phyloP scores from a whole-genome alignment of 2,888 invertebrate genomes.

The Kuschelorhynchus macadamiae region DNA sequence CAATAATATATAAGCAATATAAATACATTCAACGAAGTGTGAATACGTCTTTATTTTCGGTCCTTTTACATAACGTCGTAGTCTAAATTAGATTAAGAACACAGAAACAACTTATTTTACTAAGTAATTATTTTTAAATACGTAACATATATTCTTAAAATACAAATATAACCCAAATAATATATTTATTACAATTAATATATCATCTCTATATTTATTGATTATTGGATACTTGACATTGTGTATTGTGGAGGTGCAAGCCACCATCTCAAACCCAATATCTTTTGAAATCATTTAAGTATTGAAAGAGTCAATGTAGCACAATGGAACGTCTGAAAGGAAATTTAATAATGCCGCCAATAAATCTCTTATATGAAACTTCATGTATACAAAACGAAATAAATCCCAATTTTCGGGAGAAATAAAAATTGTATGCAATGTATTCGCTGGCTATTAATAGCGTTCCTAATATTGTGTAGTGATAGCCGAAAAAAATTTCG shows the following conservation, averaged over 20 bases:
- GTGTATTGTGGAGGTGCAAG: not conserved
- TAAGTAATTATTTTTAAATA: too few species aligned
- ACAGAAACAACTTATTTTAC: too few species aligned
- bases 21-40: too few species aligned
- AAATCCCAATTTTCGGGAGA: conserved; percentile 41
- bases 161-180: too few species aligned
- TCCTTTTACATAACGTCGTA: too few species aligned
- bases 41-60: too few species aligned
- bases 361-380: conserved; percentile 43
- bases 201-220: not conserved
- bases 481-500: too few species aligned
- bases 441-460: conserved; percentile 2
- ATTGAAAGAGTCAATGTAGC: conserved; percentile 19
- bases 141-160: too few species aligned
- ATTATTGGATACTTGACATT: not conserved
- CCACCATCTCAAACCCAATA: not conserved
- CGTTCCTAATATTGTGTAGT: not conserved
- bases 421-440: conserved; percentile 22
- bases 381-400: conserved; percentile 37
- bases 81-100: too few species aligned
- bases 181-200: not conserved
- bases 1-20: too few species aligned
- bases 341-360: conserved; percentile 41
- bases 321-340: conserved; percentile 19
- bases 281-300: not conserved